phyloP scores from a whole-genome alignment of 1,140 invertebrate species.

The Pseudomyrmex concolor region DNA sequence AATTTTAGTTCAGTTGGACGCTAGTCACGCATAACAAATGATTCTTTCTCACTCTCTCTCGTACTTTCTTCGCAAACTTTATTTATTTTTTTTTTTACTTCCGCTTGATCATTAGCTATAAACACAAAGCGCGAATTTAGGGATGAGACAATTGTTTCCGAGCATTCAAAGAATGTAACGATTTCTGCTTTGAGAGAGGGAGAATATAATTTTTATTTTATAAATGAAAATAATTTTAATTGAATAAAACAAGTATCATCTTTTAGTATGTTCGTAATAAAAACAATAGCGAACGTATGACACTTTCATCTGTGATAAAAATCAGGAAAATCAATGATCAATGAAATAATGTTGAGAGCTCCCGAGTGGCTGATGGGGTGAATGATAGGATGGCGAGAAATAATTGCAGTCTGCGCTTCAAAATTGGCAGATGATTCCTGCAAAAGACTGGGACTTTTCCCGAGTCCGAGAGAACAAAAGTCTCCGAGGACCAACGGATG shows the following conservation, averaged over 20 bases:
- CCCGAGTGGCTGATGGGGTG: neutral
- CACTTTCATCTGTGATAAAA: neutral
- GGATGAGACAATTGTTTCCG: neutral
- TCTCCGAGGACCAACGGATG: conserved; percentile 52
- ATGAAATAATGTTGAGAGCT: conserved; percentile 49
- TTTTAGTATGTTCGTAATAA: neutral
- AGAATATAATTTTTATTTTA: too few relatives aligned
- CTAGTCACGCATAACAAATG: conserved; percentile 73
- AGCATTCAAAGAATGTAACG: conserved; percentile 1
- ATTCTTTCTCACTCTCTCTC: conserved; percentile 15
- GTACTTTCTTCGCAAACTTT: conserved; percentile 31
- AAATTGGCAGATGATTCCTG: conserved; percentile 47
- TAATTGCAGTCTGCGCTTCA: conserved; percentile 58
- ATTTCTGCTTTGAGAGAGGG: neutral
- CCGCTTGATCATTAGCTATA: conserved; percentile 7
- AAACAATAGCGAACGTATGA: neutral
- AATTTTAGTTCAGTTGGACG: conserved; percentile 73
- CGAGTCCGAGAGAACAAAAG: conserved; percentile 67
- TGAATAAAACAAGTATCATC: neutral
- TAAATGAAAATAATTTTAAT: neutral
- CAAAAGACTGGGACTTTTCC: conserved; percentile 27
- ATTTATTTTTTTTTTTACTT: conserved; percentile 17
- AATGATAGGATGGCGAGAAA: conserved; percentile 40
- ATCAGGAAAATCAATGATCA: conserved; percentile 32
- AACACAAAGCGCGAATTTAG: neutral